Base-by-base conservation (phyloP, 1,140 invertebrate genomes). In the Drosophila lowei region DNA sequence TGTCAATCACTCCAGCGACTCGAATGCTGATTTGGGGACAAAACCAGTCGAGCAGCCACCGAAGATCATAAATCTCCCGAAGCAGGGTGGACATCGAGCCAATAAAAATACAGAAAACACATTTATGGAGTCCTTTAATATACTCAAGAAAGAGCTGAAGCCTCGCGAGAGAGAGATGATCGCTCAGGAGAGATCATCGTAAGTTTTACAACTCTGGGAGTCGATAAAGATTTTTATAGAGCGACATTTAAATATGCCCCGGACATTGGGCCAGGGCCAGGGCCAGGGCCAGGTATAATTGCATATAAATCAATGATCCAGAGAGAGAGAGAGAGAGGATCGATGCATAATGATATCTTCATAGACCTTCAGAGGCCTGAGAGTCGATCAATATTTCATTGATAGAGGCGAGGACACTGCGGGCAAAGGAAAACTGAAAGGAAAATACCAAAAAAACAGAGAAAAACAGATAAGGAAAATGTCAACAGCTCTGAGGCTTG, bases 41-140 rank as follows among this genome's bases (percentile, higher is more conserved):
- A 44, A 47, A 23, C 9, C 43, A 21, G 25, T 47, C 23, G 38
- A 11, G 15, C 30, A 62, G 62, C 43, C 15, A 13, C 13, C 6
- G 34, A 55, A 25, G 49, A 43, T 34, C 63, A 67, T 76, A 76
- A 76, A 75, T 76, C 72, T 62, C 53, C 1, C 8, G n/a, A 8
- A 8, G 23, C 43, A 43, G 44, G 21, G 13, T 28, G 28, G 43
- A 47, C 18, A 18, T 18, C n/a, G 6, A 25, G 11, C 34, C 38
- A 59, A 65, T 76, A 75, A 79, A 75, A 79, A 18, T 16, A 13
- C 11, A 30, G 11, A 34, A 64, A 72, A 13, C 11, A 63, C 56
- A 72, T 80, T 77, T 86, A 80, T 77, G 58, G 77, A 80, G 68
- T 86, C 80, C 80, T 85, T 85, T 85, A 85, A 85, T 85, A 86